Evolutionary conservation across 2,797 vertebrate species (phyloP), one percentile per base, ranked within the genome.

Genomic region (Tragopan temminckii): DNA sequence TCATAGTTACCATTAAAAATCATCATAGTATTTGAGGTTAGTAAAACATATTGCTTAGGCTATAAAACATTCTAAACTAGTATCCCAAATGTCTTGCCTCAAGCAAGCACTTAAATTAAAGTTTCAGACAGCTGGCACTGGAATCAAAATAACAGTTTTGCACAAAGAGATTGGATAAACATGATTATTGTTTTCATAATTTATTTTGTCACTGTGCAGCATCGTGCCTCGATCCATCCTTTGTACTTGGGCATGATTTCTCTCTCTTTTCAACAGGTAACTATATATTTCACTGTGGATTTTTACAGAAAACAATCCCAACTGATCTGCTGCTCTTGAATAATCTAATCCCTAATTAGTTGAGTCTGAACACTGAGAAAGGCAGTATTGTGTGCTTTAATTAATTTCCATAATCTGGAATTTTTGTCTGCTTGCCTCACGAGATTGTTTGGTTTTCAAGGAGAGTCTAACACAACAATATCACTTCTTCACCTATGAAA

Each of bases 61-160:
- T 97, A 98, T 98, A 98, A 98, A 98, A 97, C 98, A 98, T 97
- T 97, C 98, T 98, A 97, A 98, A 98, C 97, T 98, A 98, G 98
- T 98, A 97, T 98, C 98, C 97, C 97, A 98, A 98, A 98, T 98
- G 97, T 97, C 97, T 98, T 81, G 98, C 98, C 98, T 98, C 95
- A 82, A 98, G 98, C 98, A 97, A 98, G 93, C 97, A 97, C 97
- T 98, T 98, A 98, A 98, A 98, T 98, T 98, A 98, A 98, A 98
- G 97, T 98, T 98, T 98, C 97, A 98, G 98, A 98, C 98, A 98
- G 98, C 98, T 98, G 98, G 98, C 97, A 97, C 97, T 97, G 95
- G 97, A 97, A 98, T 98, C 97, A 97, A 97, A 98, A 98, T 98
- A 97, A 98, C 97, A 97, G 97, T 97, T 97, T 97, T 97, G 89